Evolutionary conservation across 35 echinoderm and acorn worm genomes (phyloP).

Genomic region (Ptychodera flava): DNA sequence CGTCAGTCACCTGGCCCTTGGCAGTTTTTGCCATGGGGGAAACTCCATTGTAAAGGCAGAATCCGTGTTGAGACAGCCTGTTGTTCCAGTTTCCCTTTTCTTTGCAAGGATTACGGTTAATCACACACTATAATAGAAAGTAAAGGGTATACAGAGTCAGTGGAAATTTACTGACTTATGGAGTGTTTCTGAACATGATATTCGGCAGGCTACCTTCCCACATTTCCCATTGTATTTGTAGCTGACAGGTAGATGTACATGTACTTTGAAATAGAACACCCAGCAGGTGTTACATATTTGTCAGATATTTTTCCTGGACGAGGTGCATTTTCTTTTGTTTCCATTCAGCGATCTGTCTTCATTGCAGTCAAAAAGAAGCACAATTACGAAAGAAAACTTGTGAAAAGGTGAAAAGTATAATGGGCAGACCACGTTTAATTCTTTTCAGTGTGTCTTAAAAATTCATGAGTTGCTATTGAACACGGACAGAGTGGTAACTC

Average conservation of each 20-base stretch:
- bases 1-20: background rate
- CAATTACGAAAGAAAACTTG: background rate
- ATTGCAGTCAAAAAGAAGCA: background rate
- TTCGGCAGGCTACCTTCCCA: no score
- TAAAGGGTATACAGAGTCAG: no score
- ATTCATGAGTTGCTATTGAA: background rate
- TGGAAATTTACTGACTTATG: no score
- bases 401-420: background rate
- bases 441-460: background rate
- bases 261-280: no score
- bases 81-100: background rate
- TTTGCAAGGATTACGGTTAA: background rate
- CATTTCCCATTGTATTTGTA: no score
- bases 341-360: background rate
- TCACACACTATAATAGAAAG: background rate
- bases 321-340: background rate
- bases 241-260: no score
- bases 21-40: background rate
- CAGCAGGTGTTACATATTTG: no score
- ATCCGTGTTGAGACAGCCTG: background rate
- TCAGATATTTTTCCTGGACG: no score
- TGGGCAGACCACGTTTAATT: background rate
- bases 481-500: no score
- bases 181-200: no score
- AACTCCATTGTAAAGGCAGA: background rate